Percentiles rank a stretch among this genome's conserved stretches.
phyloP scores from a whole-genome alignment of 1,140 invertebrate species.

The Platyura marginata region DNA sequence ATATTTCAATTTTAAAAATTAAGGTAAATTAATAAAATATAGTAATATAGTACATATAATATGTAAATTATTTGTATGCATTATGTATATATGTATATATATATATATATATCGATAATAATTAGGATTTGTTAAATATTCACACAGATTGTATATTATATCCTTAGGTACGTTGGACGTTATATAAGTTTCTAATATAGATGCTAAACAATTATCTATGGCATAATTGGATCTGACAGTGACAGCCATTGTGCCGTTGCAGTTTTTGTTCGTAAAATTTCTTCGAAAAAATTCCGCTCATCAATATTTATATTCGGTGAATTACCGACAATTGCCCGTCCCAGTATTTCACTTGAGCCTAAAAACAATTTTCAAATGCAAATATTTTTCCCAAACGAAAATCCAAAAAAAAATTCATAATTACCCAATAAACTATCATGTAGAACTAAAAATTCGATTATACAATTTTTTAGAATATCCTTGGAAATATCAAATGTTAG shows the following conservation, averaged over 20 bases:
- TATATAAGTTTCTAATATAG: not conserved
- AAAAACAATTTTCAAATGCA: not conserved
- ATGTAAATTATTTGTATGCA: too few species aligned
- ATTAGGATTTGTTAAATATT: not conserved
- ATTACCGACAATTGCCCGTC: slow-evolving; percentile 27
- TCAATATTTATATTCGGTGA: slow-evolving; percentile 24
- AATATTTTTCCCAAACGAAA: not conserved
- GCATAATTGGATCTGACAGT: not conserved
- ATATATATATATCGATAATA: too few species aligned
- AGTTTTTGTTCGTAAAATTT: slow-evolving; percentile 32
- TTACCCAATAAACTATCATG: slow-evolving; percentile 30
- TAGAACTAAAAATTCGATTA: slow-evolving; percentile 31
- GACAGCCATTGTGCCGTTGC: slow-evolving; percentile 34
- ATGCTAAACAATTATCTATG: not conserved
- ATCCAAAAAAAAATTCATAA: too few species aligned
- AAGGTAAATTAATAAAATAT: too few species aligned
- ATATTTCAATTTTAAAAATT: too few species aligned
- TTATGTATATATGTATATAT: too few species aligned
- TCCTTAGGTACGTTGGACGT: not conserved
- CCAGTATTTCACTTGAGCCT: slow-evolving; percentile 30
- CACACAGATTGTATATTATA: not conserved
- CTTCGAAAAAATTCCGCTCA: slow-evolving; percentile 31
- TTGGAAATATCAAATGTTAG: slow-evolving; percentile 60
- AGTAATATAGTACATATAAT: too few species aligned
- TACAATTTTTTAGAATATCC: slow-evolving; percentile 31